A percentile compares a stretch with the other conserved stretches of the same genome.
phyloP scores from a whole-genome alignment of 2,113 vertebrate genomes.

The Meleagris gallopavo region DNA sequence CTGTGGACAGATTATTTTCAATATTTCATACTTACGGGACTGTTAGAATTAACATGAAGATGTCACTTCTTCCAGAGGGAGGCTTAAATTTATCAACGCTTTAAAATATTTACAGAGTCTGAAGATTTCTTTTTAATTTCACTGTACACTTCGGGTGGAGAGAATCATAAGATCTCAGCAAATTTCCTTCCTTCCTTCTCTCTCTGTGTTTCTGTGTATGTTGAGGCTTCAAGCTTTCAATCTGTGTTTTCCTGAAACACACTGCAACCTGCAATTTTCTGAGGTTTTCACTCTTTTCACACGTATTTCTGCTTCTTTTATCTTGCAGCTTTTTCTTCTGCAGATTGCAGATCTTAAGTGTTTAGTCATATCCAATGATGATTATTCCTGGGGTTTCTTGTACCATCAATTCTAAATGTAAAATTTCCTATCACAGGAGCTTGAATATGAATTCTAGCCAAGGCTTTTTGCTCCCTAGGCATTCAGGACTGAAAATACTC shows the following conservation, averaged over 20 bases:
- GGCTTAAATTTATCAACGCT: background rate
- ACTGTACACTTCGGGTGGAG: accelerated
- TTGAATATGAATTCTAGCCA: background rate
- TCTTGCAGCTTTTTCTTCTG: background rate
- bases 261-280: background rate
- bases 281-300: background rate
- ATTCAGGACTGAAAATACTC: background rate
- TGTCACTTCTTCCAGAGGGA: background rate
- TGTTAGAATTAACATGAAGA: background rate
- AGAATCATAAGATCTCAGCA: background rate
- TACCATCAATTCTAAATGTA: slow-evolving; percentile 1
- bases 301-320: background rate
- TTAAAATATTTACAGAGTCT: background rate
- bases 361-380: slow-evolving; percentile 19
- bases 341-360: background rate
- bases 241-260: background rate
- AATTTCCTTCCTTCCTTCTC: background rate
- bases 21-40: background rate
- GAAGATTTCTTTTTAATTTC: background rate
- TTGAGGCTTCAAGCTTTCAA: background rate
- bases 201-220: background rate
- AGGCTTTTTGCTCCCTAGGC: background rate
- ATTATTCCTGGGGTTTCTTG: slow-evolving; percentile 29
- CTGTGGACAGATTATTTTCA: background rate
- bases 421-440: background rate